Evolutionary conservation across 2,113 vertebrate species (phyloP).

Genomic region (Oreochromis tanganicae): DNA sequence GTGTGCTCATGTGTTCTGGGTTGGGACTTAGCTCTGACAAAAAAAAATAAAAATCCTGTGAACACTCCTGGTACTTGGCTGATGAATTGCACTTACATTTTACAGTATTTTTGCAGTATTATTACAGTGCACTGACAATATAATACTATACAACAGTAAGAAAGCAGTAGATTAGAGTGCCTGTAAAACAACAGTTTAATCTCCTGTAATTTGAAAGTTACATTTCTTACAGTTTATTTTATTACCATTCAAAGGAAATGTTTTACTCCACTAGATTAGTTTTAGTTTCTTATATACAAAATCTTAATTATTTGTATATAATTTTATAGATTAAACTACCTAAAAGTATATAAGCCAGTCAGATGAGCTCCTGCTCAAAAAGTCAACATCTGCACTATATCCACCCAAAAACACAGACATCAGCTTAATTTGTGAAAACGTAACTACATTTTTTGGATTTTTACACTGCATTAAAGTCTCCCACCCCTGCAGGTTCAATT

Average conservation of each 20-base stretch:
- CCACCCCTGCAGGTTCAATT: background rate
- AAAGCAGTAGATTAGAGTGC: background rate
- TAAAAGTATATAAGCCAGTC: background rate
- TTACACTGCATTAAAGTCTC: background rate
- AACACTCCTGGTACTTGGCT: background rate
- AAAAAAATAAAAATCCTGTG: background rate
- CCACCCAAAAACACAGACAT: background rate
- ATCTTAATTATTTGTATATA: background rate
- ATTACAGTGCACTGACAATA: background rate
- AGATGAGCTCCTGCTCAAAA: background rate
- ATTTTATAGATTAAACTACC: background rate
- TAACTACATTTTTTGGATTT: background rate
- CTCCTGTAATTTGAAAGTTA: background rate
- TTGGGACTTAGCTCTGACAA: background rate
- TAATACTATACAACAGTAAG: background rate
- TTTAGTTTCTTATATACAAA: background rate
- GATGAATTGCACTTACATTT: background rate
- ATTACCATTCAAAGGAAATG: background rate
- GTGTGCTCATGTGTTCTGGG: background rate
- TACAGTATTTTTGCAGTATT: background rate
- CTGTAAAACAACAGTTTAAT: background rate
- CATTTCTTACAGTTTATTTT: background rate
- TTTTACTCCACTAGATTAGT: background rate
- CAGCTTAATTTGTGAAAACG: background rate
- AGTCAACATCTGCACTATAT: background rate